Conservation (phyloP, 2,113 vertebrate species). For the Calidris pugnax region DNA sequence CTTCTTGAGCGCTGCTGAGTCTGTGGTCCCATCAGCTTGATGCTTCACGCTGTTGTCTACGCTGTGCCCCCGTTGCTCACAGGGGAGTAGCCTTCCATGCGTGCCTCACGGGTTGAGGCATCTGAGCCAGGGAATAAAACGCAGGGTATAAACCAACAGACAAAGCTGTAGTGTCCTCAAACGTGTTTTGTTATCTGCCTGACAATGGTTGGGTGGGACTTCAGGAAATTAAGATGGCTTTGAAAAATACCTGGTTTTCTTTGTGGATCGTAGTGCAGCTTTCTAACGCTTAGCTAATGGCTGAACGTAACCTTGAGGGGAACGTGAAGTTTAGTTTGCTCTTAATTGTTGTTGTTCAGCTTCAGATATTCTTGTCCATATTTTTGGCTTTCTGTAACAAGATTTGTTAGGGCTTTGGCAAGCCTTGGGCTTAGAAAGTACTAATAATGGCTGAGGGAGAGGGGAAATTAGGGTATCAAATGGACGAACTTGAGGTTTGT, state of each 20-base stretch:
- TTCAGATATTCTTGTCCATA: not conserved
- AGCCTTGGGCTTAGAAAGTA: not conserved
- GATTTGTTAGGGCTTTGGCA: not conserved
- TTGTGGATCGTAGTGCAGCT: not conserved
- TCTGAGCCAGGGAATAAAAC: not conserved
- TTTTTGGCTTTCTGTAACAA: not conserved
- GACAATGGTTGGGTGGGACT: not conserved
- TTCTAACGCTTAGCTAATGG: not conserved
- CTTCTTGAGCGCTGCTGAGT: not conserved
- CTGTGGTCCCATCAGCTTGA: accelerated
- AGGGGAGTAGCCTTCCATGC: accelerated
- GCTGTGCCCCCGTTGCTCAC: accelerated
- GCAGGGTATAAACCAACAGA: accelerated
- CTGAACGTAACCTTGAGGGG: not conserved
- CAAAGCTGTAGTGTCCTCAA: not conserved
- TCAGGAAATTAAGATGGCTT: not conserved
- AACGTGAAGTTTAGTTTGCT: not conserved
- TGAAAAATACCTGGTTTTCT: not conserved
- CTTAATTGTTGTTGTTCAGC: not conserved
- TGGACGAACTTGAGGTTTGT: not conserved
- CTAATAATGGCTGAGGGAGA: not conserved
- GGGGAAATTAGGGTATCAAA: not conserved
- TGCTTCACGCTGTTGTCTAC: accelerated
- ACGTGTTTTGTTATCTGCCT: not conserved
- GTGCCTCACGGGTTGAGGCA: accelerated